phyloP scores from a whole-genome alignment of 2,888 invertebrate genomes.

The Hartigia nigra region DNA sequence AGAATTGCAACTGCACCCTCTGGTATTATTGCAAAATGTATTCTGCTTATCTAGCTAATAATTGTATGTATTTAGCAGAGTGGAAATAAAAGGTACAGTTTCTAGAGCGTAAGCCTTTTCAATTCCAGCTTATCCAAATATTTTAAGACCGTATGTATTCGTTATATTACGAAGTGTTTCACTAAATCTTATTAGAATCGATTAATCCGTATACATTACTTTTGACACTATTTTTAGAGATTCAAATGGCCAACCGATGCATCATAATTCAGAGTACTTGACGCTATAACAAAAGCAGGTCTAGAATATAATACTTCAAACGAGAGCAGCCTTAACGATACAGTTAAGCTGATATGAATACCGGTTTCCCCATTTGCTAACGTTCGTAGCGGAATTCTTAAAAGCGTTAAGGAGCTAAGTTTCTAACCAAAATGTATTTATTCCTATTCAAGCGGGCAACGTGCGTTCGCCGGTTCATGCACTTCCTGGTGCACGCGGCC shows the following conservation, averaged over 20 bases:
- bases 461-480: not conserved
- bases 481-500: not conserved
- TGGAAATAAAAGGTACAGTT: not conserved
- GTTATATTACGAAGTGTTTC: not conserved
- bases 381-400: not conserved
- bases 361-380: not conserved
- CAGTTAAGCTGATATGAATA: not conserved
- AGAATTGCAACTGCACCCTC: not conserved
- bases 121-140: not conserved
- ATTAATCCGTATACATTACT: not conserved
- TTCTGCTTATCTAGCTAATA: not conserved
- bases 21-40: not conserved
- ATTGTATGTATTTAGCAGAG: not conserved
- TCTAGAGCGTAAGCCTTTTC: not conserved
- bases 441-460: not conserved
- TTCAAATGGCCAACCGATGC: not conserved
- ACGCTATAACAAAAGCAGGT: not conserved
- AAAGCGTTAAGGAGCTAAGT: not conserved
- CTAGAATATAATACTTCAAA: not conserved
- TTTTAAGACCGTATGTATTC: not conserved
- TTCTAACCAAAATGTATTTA: not conserved
- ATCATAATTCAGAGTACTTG: not conserved
- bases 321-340: not conserved
- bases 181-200: not conserved
- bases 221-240: not conserved